Evolutionary conservation across 2,888 invertebrate species (phyloP), one percentile per base, ranked within the genome.

Genomic region (Trachelus troglodyta): DNA sequence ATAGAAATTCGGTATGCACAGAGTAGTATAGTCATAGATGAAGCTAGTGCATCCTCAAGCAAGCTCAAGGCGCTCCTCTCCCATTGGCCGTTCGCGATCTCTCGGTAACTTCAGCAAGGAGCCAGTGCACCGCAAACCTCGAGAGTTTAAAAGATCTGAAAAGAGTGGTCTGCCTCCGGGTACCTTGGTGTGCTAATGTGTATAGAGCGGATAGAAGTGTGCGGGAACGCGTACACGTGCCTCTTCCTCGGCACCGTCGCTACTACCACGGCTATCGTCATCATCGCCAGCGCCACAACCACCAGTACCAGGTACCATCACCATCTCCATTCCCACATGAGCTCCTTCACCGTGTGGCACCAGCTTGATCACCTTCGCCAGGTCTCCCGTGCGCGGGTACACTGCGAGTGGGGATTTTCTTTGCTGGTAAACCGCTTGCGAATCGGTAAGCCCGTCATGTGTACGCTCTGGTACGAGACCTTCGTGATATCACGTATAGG

Each of bases 301-400:
- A 33, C 34, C 30, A 34, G 71, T 31, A 33, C 71, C 71, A 71
- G 56, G 56, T 56, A 56, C 56, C 76, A 79, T 75, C 76, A 56
- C 77, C 78, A 79, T 77, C 40, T 12, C 30, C 34, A 77, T 76
- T 74, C 69, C 74, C 76, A 79, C 74, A 69, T 71, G 71, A 74
- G 34, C 37, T 80, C 56, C 75, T 69, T 76, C 73, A 75, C 74
- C 73, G 75, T 75, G 68, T 77, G 75, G 56, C 40, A 73, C 75
- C 15, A 76, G 79, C 81, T 77, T 79, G 81, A 84, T 81, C 81
- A 79, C 85, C 84, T 83, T 85, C 84, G 76, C 79, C 79, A 69
- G 75, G 81, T 81, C 80, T 81, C 81, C 79, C 81, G 77, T 56
- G 9, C 56, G 56, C 56, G 56, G 23, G 23, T 56, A 23, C 56